Evolutionary conservation across 2,888 invertebrate genomes (phyloP), one percentile per base, ranked within the genome.

Genomic region (Dilophus febrilis): DNA sequence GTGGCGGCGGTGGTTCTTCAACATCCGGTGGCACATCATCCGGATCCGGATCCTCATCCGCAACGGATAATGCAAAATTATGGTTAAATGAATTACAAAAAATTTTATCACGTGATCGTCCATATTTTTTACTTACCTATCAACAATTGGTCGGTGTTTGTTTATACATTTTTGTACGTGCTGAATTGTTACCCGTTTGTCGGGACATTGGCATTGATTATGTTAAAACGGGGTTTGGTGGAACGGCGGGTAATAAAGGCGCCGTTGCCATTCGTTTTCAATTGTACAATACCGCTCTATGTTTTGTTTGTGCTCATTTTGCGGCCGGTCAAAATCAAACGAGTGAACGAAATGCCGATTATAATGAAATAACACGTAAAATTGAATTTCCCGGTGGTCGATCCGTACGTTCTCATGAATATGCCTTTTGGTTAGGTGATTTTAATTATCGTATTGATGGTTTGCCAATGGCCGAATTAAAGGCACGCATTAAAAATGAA

Each of bases 361-460:
- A 88, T 58, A 78, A 83, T 19, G 95, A 97, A 66, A 95, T 98
- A 42, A 85, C 86, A 1, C 72, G 86, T 50, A 94, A 91, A 67
- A 70, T 88, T 41, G 74, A 78, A 8, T 90, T 90, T 57, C 88
- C 90, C 2, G 8, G 4, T 11, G 91, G 90, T 10, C 71, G 91
- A 44, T 83, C 85, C 0, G 65, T 97, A 6, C 85, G 87, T 58
- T 86, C 91, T 2, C 97, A 98, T 57, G 98, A 99, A 64, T 95
- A 92, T 59, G 80, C 98, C 2, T 95, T 98, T 64, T 99, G 97
- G 97, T 91, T 95, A 59, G 98, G 98, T 1, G 98, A 98, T 65
- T 98, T 98, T 60, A 98, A 99, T 61, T 99, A 98, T 57, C 76
- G 98, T 42, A 80, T 98, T 42, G 94, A 97, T 58, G 76, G 95